Base-by-base conservation (phyloP, 2,113 vertebrate species). In the Copsychus sechellarum region DNA sequence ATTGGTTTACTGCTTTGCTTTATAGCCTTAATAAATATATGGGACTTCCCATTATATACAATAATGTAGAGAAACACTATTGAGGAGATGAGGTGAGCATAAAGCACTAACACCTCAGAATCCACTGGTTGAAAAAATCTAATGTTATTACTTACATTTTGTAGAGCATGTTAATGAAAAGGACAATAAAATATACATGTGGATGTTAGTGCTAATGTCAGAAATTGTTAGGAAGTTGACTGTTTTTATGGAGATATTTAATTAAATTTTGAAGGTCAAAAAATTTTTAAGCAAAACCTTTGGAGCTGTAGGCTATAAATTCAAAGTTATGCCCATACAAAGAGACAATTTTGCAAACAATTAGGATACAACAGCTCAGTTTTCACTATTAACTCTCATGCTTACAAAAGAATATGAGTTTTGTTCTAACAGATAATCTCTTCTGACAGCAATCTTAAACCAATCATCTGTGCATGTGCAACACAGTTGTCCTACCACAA, bases 121-220 rank as follows among this genome's bases (percentile, higher is more conserved):
- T 21, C 7, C 4, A 56, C 5, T 56, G 5, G 6, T 0, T 51
- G 12, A 24, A 56, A 81, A 69, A 62, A 82, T 38, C 0, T 43
- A 40, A 28, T 1, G 9, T 24, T 71, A 18, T 15, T 8, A 40
- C 7, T 71, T 51, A 48, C 1, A 24, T 57, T 92, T 91, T 60
- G 7, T 29, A 62, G 13, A 85, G 8, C 20, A 38, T 2, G 1
- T 53, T 47, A 65, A n/a, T 31, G 8, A 4, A 20, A 71, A 90
- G 31, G n/a, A 57, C 11, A 33, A 51, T 25, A 76, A 76, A 66
- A 86, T 66, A 79, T 22, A 7, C 5, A 23, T 22, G 11, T 33
- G 36, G 23, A 54, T 48, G 26, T 29, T 10, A 69, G 4, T 13
- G 19, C 4, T 74, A 61, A 66, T 8, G 8, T 38, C 10, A 85